Evolutionary conservation across 2,888 invertebrate genomes (phyloP).

Genomic region (Perizoma affinitatum): DNA sequence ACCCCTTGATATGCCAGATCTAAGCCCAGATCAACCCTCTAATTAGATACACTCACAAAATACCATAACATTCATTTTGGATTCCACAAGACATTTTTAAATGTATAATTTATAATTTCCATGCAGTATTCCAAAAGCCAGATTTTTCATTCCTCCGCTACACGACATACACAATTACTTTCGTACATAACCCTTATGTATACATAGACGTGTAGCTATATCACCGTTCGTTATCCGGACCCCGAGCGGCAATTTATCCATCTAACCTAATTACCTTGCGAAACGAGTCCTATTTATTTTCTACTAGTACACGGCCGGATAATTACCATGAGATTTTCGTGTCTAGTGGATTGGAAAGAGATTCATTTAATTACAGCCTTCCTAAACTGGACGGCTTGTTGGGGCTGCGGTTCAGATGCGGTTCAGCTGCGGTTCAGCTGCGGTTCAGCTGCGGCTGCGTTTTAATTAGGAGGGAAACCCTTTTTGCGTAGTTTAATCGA

Average conservation of each 20-base stretch:
- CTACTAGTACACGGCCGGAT: conserved; percentile 34
- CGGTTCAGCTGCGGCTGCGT: too few species aligned
- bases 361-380: neutral
- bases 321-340: conserved; percentile 22
- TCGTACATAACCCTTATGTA: conserved; percentile 15
- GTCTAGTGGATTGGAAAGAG: conserved; percentile 6
- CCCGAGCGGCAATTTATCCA: conserved; percentile 64
- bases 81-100: too few species aligned
- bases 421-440: too few species aligned
- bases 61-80: too few species aligned
- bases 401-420: too few species aligned
- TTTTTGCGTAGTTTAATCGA: too few species aligned
- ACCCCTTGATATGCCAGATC: too few species aligned
- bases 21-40: too few species aligned
- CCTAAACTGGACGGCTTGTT: too few species aligned
- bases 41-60: too few species aligned
- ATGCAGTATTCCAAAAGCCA: neutral
- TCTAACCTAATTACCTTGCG: conserved; percentile 64
- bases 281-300: conserved; percentile 65
- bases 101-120: neutral
- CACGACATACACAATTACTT: conserved; percentile 19
- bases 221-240: conserved; percentile 53
- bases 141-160: neutral
- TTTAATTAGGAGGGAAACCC: too few species aligned
- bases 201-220: conserved; percentile 34